Evolutionary conservation across 2,797 vertebrate genomes (phyloP).

Genomic region (Channallabes apus): DNA sequence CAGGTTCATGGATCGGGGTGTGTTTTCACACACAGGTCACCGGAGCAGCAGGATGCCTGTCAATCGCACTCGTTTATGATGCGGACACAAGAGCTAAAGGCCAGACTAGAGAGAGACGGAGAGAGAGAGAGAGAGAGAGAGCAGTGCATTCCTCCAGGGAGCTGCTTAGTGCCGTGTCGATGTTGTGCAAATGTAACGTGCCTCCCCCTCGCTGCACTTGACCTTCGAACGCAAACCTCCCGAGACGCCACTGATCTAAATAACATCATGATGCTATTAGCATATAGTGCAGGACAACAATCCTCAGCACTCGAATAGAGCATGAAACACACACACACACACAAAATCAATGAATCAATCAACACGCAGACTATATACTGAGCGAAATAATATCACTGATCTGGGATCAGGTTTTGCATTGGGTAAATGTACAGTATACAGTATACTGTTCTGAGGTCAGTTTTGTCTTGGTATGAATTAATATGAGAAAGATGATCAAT

Average conservation of each 20-base stretch:
- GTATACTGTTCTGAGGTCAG: background rate
- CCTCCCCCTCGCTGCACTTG: slow-evolving; percentile 60
- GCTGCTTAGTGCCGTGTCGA: slow-evolving; percentile 51
- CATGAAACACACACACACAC: slow-evolving; percentile 16
- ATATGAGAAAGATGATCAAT: background rate
- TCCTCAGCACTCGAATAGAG: slow-evolving; percentile 39
- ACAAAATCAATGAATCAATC: background rate
- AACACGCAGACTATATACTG: background rate
- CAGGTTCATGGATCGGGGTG: slow-evolving; percentile 11
- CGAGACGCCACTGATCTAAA: slow-evolving; percentile 72
- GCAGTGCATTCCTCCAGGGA: slow-evolving; percentile 55
- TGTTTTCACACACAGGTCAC: slow-evolving; percentile 36
- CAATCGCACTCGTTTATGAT: slow-evolving; percentile 54
- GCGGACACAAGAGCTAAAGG: slow-evolving; percentile 54
- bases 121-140: slow-evolving; percentile 39
- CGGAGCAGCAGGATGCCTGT: slow-evolving; percentile 63
- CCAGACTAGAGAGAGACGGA: background rate
- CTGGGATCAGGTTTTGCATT: background rate
- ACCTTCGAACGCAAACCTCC: slow-evolving; percentile 63
- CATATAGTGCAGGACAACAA: slow-evolving; percentile 64
- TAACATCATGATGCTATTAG: slow-evolving; percentile 74
- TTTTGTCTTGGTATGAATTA: background rate
- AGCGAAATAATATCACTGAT: background rate
- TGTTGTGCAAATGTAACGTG: slow-evolving; percentile 70
- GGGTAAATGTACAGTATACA: background rate